Percentiles rank a stretch among this genome's conserved stretches.
Evolutionary conservation across 2,797 vertebrate genomes (phyloP).

Genomic region (Eupleurogrammus muticus): DNA sequence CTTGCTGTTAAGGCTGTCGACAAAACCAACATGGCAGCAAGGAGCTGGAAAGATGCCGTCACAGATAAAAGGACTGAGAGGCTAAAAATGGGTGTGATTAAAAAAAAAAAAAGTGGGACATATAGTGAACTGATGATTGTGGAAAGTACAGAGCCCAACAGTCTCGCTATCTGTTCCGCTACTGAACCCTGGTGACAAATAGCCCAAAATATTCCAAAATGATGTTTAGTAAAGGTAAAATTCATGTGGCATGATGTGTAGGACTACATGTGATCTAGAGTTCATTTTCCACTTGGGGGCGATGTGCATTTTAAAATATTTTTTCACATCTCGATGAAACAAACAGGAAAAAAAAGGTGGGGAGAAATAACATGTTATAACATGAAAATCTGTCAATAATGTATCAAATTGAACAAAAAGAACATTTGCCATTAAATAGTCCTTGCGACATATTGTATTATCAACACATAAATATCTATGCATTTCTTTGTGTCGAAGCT

Average conservation of each 20-base stretch:
- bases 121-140: conserved; percentile 26
- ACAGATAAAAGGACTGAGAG: conserved; percentile 42
- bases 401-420: conserved; percentile 75
- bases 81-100: conserved; percentile 32
- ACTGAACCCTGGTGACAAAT: conserved; percentile 54
- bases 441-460: conserved; percentile 98
- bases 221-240: conserved; percentile 32
- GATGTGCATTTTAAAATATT: conserved; percentile 41
- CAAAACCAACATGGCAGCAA: conserved; percentile 66
- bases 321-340: conserved; percentile 66
- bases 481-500: conserved; percentile 93
- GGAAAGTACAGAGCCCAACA: conserved; percentile 54
- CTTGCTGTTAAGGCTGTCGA: conserved; percentile 59
- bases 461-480: conserved; percentile 87
- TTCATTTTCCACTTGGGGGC: conserved; percentile 27
- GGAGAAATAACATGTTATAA: conserved; percentile 60
- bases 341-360: conserved; percentile 43
- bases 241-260: neutral
- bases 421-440: conserved; percentile 91
- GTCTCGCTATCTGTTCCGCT: conserved; percentile 60
- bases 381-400: conserved; percentile 62
- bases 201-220: conserved; percentile 40
- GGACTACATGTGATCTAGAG: conserved; percentile 29
- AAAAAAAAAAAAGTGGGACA: conserved; percentile 32
- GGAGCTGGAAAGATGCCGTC: conserved; percentile 55